A percentile compares a stretch with the other conserved stretches of the same genome.
Conservation (phyloP, 2,888 invertebrate species). For the Cerastis leucographa region DNA sequence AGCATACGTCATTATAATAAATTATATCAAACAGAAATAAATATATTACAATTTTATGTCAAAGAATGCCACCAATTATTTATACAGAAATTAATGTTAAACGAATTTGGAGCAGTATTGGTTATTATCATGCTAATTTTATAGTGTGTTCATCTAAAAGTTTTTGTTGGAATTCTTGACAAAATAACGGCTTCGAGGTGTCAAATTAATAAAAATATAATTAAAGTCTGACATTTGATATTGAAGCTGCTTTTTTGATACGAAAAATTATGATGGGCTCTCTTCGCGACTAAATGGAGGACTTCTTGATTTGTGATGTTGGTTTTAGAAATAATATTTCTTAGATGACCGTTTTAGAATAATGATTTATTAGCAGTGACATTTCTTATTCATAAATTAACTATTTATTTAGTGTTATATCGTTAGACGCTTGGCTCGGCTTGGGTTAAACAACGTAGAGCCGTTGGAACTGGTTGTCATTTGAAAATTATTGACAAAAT, state of each 20-base stretch:
- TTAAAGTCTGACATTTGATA: conserved; percentile 46
- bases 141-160: conserved; percentile 67
- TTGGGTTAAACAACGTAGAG: neutral
- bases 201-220: conserved; percentile 61
- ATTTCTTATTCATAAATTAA: conserved; percentile 10
- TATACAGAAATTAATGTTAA: conserved; percentile 69
- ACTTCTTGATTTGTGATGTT: conserved; percentile 39
- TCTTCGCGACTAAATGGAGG: conserved; percentile 25
- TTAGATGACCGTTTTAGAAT: conserved; percentile 23
- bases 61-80: conserved; percentile 65
- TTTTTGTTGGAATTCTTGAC: conserved; percentile 38
- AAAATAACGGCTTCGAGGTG: conserved; percentile 45
- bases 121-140: conserved; percentile 80
- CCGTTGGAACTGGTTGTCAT: neutral
- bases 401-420: neutral
- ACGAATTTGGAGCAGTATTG: conserved; percentile 74
- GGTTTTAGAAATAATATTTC: conserved; percentile 37
- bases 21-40: conserved; percentile 38
- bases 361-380: conserved; percentile 21
- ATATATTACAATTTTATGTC: conserved; percentile 61
- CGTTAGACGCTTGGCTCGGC: neutral
- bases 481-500: neutral
- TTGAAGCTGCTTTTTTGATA: conserved; percentile 22
- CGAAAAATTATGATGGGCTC: conserved; percentile 33
- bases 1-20: conserved; percentile 43